These are phyloP conservation scores for Toxotes jaculatrix DNA, from an alignment of 2,113 vertebrate genomes.

Conservation along the genomic window DNA sequence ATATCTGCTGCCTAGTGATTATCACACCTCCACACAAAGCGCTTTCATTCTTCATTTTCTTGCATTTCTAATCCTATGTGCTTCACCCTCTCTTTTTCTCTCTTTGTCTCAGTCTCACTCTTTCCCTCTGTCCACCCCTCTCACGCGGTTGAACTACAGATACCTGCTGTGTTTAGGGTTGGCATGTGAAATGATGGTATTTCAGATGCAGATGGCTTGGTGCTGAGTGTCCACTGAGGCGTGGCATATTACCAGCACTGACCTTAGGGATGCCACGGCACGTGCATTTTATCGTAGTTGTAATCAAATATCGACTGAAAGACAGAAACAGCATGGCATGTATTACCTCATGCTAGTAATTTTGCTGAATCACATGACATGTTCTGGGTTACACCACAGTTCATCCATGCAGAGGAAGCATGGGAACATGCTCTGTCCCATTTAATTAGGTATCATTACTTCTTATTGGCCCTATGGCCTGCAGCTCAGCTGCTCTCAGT, in stretches of 20 bases:
- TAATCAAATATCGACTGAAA: neutral
- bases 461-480: conserved; percentile 46
- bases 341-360: conserved; percentile 48
- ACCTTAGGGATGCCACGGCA: conserved; percentile 15
- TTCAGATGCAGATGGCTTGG: conserved; percentile 40
- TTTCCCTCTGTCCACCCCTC: conserved; percentile 3
- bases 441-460: conserved; percentile 74
- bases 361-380: conserved; percentile 51
- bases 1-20: conserved; percentile 60
- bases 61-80: conserved; percentile 32
- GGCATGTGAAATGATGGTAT: conserved; percentile 43
- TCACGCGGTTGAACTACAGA: conserved; percentile 17
- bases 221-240: conserved; percentile 48
- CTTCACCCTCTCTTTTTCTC: neutral
- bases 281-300: conserved; percentile 15
- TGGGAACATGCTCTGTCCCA: conserved; percentile 55
- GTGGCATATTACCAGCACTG: conserved; percentile 46
- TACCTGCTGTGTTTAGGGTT: conserved; percentile 39
- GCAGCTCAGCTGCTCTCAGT: conserved; percentile 49
- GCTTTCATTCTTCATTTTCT: conserved; percentile 42
- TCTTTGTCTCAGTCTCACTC: conserved; percentile 14
- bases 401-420: conserved; percentile 34
- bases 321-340: conserved; percentile 14
- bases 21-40: conserved; percentile 59
- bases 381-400: conserved; percentile 21